A percentile compares a stretch with the other conserved stretches of the same genome.
Evolutionary conservation across 2,113 vertebrate species (phyloP).

Genomic region (Eulemur rufifrons): DNA sequence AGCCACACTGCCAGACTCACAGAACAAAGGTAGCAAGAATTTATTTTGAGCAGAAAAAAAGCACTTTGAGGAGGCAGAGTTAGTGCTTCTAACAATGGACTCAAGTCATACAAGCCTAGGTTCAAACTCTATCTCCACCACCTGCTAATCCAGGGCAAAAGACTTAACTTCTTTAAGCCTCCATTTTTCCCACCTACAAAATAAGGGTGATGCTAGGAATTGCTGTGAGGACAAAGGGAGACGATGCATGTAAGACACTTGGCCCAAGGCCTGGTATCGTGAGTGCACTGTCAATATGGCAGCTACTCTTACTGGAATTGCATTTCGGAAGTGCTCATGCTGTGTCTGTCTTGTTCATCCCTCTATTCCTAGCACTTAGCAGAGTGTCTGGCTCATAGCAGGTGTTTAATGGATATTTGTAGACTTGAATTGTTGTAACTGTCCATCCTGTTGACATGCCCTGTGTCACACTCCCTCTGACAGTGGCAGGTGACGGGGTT

Average conservation of each 20-base stretch:
- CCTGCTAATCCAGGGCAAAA: not conserved
- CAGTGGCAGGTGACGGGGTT: constrained; percentile 23
- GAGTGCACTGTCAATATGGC: not conserved
- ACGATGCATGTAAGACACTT: not conserved
- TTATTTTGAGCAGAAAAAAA: not conserved
- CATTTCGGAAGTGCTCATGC: not conserved
- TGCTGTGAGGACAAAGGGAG: not conserved
- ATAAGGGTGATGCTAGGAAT: not conserved
- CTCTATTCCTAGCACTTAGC: not conserved
- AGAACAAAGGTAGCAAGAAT: not conserved
- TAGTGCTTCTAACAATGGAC: not conserved
- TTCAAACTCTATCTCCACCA: not conserved
- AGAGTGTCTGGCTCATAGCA: not conserved
- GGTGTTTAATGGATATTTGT: not conserved
- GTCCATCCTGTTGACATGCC: constrained; percentile 5
- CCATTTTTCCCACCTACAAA: not conserved
- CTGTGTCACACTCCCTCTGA: not conserved
- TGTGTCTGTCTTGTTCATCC: not conserved
- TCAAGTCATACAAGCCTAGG: not conserved
- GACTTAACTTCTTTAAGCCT: not conserved
- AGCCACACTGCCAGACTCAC: not conserved
- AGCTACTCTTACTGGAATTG: not conserved
- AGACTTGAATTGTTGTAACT: not conserved
- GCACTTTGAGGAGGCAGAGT: not conserved
- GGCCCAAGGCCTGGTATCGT: not conserved